These are phyloP conservation scores for Palloptera scutellata DNA, from an alignment of 2,888 invertebrate genomes.

Conservation along the genomic window DNA sequence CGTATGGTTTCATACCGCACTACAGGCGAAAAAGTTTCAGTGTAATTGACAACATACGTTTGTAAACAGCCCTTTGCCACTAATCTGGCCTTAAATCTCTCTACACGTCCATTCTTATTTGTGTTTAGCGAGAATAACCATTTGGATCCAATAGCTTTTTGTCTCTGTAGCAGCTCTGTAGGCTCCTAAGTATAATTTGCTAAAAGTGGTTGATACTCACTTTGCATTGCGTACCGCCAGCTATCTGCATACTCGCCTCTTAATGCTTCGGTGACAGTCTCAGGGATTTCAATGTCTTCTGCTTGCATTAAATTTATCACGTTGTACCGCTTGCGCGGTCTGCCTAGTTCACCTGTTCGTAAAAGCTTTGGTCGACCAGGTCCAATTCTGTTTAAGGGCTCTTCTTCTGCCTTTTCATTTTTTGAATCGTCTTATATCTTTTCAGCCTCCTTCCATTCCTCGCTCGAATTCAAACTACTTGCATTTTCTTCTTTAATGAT, in stretches of 20 bases:
- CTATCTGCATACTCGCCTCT: conserved; percentile 11
- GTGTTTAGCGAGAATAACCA: conserved; percentile 37
- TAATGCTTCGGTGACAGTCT: conserved; percentile 17
- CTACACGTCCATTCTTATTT: conserved; percentile 26
- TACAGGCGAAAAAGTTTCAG: conserved; percentile 38
- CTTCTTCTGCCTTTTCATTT: neutral
- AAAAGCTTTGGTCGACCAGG: conserved; percentile 28
- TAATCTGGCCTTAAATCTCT: conserved; percentile 27
- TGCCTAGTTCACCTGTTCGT: conserved; percentile 21
- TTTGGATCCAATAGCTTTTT: conserved; percentile 33
- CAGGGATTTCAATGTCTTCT: conserved; percentile 19
- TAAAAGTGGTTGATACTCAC: conserved; percentile 33
- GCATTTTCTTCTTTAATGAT: neutral
- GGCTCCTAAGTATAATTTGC: conserved; percentile 29
- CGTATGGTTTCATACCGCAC: conserved; percentile 39
- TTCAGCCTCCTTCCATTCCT: neutral
- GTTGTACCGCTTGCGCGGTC: conserved; percentile 25
- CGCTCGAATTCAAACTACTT: neutral
- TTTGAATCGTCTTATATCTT: neutral
- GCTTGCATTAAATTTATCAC: conserved; percentile 13
- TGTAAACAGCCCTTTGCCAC: conserved; percentile 40
- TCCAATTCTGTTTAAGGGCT: neutral
- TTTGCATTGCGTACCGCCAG: conserved; percentile 32
- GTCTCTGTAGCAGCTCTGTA: conserved; percentile 22
- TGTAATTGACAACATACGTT: conserved; percentile 31